A percentile compares a stretch with the other conserved stretches of the same genome.
These are phyloP conservation scores for Xylocampa areola DNA, from an alignment of 2,888 invertebrate genomes.

Conservation along the genomic window DNA sequence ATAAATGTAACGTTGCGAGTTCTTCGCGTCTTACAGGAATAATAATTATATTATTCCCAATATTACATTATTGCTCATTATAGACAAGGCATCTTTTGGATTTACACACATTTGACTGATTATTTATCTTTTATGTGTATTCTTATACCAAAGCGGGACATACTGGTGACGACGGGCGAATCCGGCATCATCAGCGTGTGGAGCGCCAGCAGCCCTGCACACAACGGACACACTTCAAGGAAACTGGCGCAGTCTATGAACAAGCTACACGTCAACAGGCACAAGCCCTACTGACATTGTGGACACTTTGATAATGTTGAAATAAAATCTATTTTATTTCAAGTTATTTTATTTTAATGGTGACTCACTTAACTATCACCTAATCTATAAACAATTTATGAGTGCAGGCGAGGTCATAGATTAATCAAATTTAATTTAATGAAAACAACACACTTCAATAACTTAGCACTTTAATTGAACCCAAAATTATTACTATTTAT, in stretches of 20 bases:
- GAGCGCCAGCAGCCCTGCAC: slow-evolving; percentile 70
- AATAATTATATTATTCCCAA: too few relatives aligned
- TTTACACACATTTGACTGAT: too few relatives aligned
- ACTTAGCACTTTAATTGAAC: slow-evolving; percentile 74
- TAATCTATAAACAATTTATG: too few relatives aligned
- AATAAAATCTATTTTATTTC: too few relatives aligned
- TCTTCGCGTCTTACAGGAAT: too few relatives aligned
- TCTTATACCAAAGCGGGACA: slow-evolving; percentile 85
- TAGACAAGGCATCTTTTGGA: too few relatives aligned
- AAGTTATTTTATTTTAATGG: background rate
- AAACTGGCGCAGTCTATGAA: slow-evolving; percentile 57
- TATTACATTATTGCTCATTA: too few relatives aligned
- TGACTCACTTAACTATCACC: too few relatives aligned
- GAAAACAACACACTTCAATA: slow-evolving; percentile 55
- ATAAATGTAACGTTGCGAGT: too few relatives aligned
- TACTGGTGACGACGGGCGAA: slow-evolving; percentile 93
- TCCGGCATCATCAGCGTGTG: slow-evolving; percentile 92
- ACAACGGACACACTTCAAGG: slow-evolving; percentile 17
- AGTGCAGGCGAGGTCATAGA: too few relatives aligned
- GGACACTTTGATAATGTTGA: background rate
- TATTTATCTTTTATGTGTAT: background rate
- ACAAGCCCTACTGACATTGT: slow-evolving; percentile 73
- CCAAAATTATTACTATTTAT: slow-evolving; percentile 67
- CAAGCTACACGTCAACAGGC: slow-evolving; percentile 69
- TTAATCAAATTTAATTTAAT: too few relatives aligned